These are phyloP conservation scores for Scolopax rusticola DNA, from an alignment of 2,797 vertebrate genomes.

Conservation along the genomic window DNA sequence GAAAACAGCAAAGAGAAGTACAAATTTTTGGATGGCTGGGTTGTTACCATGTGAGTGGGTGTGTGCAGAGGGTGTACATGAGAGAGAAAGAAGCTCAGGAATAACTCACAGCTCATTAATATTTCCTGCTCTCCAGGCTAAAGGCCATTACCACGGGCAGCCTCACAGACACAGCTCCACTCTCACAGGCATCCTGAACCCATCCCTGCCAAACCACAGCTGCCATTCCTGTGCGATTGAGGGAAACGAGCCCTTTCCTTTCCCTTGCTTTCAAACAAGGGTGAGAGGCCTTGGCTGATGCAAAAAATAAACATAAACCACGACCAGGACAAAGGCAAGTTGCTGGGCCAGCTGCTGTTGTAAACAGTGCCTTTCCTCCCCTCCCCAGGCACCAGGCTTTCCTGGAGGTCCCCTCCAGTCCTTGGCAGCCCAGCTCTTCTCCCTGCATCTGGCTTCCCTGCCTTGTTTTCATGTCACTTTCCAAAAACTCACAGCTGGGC, in stretches of 20 bases:
- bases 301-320: conserved; percentile 9
- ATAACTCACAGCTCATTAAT: conserved; percentile 20
- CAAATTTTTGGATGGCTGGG: not conserved
- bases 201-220: conserved; percentile 4
- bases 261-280: not conserved
- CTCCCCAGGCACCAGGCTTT: not conserved
- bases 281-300: not conserved
- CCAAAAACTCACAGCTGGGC: not conserved
- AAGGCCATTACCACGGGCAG: not conserved
- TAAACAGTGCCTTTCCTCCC: not conserved
- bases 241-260: not conserved
- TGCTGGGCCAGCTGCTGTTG: not conserved
- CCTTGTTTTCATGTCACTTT: not conserved
- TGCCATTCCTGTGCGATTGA: not conserved
- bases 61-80: not conserved
- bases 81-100: not conserved
- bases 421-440: not conserved
- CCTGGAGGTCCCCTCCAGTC: not conserved
- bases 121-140: not conserved
- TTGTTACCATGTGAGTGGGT: not conserved
- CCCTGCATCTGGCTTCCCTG: not conserved
- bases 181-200: not conserved
- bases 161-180: not conserved
- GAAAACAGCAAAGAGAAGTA: not conserved
- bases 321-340: not conserved